Evolutionary conservation across 2,888 invertebrate species (phyloP).

Genomic region (Pasiphila rectangulata): DNA sequence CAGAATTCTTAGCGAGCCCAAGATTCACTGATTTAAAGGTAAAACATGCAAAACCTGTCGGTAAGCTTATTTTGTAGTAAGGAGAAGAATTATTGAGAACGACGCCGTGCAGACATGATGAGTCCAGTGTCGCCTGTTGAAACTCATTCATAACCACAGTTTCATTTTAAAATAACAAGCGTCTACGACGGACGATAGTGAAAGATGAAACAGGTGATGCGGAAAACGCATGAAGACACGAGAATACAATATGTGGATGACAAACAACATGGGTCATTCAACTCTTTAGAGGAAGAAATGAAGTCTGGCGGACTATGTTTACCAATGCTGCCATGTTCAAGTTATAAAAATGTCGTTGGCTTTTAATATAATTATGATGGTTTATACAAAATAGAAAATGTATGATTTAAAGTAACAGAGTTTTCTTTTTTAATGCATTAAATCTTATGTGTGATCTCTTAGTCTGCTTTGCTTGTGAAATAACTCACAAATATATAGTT

Average conservation of each 20-base stretch:
- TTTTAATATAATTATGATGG: background rate
- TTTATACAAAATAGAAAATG: background rate
- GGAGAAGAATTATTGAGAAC: constrained; percentile 45
- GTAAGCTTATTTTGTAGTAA: too few species aligned
- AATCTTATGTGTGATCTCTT: constrained; percentile 18
- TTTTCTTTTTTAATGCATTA: background rate
- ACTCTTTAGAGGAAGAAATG: constrained; percentile 49
- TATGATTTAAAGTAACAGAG: constrained; percentile 2
- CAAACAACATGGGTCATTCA: constrained; percentile 61
- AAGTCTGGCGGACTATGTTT: constrained; percentile 22
- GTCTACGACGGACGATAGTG: constrained; percentile 54
- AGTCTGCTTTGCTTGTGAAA: constrained; percentile 42
- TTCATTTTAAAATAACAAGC: constrained; percentile 60
- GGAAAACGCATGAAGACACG: constrained; percentile 43
- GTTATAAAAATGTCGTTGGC: constrained; percentile 7
- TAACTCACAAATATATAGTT: constrained; percentile 62
- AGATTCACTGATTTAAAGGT: too few species aligned
- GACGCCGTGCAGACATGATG: constrained; percentile 35
- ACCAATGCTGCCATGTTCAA: constrained; percentile 7
- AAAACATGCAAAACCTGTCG: too few species aligned
- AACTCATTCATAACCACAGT: constrained; percentile 65
- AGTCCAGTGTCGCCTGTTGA: constrained; percentile 47
- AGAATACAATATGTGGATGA: constrained; percentile 60
- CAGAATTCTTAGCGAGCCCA: too few species aligned
- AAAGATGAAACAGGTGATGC: constrained; percentile 71